Conservation (phyloP, 2,113 vertebrate genomes). For the Clarias batrachus region DNA sequence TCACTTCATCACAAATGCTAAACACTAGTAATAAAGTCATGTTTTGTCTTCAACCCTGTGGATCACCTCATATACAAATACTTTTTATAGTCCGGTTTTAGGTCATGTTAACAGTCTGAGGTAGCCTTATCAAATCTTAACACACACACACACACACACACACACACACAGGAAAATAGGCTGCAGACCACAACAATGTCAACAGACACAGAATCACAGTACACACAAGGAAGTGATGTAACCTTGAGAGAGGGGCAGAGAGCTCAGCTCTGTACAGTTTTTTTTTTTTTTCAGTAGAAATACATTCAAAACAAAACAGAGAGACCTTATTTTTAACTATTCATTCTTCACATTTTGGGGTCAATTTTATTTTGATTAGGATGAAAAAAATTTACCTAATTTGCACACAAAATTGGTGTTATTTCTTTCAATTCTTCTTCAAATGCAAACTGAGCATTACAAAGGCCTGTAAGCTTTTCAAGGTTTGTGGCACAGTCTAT, state of each 20-base stretch:
- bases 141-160: background rate
- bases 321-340: background rate
- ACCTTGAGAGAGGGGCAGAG: conserved; percentile 23
- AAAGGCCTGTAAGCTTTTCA: background rate
- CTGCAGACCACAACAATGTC: conserved; percentile 40
- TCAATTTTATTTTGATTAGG: background rate
- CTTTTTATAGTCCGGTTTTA: conserved; percentile 25
- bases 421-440: background rate
- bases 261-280: background rate
- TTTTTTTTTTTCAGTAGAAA: background rate
- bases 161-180: conserved; percentile 23
- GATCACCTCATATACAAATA: conserved; percentile 17
- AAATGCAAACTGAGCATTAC: background rate
- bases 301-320: background rate
- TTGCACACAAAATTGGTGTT: background rate
- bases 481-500: background rate
- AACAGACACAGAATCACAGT: conserved; percentile 2
- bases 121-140: conserved; percentile 42
- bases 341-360: background rate
- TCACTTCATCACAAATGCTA: background rate
- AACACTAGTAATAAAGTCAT: background rate
- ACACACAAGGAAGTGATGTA: conserved; percentile 34
- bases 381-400: background rate
- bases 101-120: conserved; percentile 25
- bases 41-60: conserved; percentile 30